Evolutionary conservation across 2,888 invertebrate species (phyloP).

Genomic region (Conistra vaccinii): DNA sequence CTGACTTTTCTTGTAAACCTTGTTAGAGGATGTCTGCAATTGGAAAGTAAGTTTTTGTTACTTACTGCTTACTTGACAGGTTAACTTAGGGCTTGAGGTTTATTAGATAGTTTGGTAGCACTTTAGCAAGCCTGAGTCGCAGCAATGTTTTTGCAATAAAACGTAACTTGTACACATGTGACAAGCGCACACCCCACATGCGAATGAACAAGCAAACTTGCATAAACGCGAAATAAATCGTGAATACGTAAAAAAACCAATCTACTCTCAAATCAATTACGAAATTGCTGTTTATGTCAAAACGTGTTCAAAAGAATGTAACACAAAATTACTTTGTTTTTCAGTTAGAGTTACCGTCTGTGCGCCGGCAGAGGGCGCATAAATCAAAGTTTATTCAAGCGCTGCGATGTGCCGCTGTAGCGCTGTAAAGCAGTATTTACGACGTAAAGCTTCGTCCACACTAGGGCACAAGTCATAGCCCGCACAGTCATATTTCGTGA

Average conservation of each 20-base stretch:
- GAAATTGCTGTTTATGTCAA: slow-evolving; percentile 36
- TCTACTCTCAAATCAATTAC: slow-evolving; percentile 41
- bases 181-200: too few species aligned
- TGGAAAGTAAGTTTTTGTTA: slow-evolving; percentile 16
- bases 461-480: background rate
- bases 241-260: slow-evolving; percentile 31
- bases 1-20: slow-evolving; percentile 29
- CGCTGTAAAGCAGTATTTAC: slow-evolving; percentile 58
- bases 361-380: slow-evolving; percentile 29
- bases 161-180: background rate
- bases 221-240: background rate
- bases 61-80: slow-evolving; percentile 20
- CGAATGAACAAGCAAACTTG: background rate
- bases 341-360: slow-evolving; percentile 42
- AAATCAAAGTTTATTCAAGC: slow-evolving; percentile 62
- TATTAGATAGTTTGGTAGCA: background rate
- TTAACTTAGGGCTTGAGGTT: background rate
- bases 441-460: slow-evolving; percentile 27
- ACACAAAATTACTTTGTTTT: slow-evolving; percentile 54
- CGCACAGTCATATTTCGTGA: background rate
- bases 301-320: slow-evolving; percentile 44
- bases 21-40: slow-evolving; percentile 20
- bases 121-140: background rate
- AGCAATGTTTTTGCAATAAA: slow-evolving; percentile 6
- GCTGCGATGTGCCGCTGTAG: slow-evolving; percentile 38